Evolutionary conservation across 2,888 invertebrate species (phyloP).

Genomic region (Trachelus troglodyta): DNA sequence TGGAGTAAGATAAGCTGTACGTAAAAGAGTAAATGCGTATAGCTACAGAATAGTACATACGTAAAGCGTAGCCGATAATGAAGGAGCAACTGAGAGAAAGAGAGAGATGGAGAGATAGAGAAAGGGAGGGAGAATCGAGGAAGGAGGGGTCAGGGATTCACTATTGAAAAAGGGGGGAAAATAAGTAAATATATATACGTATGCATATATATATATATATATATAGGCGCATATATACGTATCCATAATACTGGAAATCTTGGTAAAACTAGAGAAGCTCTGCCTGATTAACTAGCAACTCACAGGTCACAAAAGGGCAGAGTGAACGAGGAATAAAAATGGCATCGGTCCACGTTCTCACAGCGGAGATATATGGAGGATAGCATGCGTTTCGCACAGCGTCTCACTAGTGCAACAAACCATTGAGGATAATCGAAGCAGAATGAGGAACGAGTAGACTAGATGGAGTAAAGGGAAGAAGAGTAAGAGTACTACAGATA

Average conservation of each 20-base stretch:
- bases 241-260: neutral
- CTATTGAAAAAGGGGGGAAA: neutral
- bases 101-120: neutral
- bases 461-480: neutral
- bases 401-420: neutral
- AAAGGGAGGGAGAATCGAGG: neutral
- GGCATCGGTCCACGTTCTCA: neutral
- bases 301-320: neutral
- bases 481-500: neutral
- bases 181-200: neutral
- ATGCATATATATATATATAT: neutral
- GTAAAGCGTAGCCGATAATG: neutral
- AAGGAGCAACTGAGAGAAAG: slow-evolving; percentile 3
- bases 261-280: neutral
- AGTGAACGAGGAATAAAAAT: neutral
- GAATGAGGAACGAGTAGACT: neutral
- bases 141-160: neutral
- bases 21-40: neutral
- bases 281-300: neutral
- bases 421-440: neutral
- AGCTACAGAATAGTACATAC: neutral
- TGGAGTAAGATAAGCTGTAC: neutral
- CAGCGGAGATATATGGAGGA: neutral
- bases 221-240: neutral
- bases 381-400: neutral